Base-by-base conservation (phyloP, 2,797 vertebrate species). In the Loris lydekkerianus region DNA sequence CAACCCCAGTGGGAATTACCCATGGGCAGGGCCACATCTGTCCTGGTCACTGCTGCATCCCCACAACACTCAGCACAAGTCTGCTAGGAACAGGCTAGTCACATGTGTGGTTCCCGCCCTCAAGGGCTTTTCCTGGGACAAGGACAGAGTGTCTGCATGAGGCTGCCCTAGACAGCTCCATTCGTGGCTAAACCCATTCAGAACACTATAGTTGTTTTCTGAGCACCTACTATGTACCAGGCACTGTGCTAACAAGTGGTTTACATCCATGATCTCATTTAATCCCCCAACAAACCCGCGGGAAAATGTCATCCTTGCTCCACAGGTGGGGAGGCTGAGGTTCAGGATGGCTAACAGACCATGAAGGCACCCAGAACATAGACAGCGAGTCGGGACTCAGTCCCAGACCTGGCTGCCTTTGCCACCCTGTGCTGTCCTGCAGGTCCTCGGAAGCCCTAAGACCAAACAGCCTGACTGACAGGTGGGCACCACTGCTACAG, bases 281-380 rank as follows among this genome's bases (percentile, higher is more conserved):
- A 96, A 95, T 96, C 95, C 92, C 94, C 95, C 91, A 96, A 94
- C 96, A 97, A 97, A 77, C 95, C 94, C 46, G 60, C 0, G 5
- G 88, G 89, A 92, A 87, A 92, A 60, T 2, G 18, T 43, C 56
- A 27, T 34, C 58, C 90, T 95, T 56, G 43, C 29, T 37, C 77
- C 89, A 96, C 21, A 60, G 34, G 87, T 37, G 84, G 91, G 56
- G 73, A 89, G 87, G 46, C 87, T 75, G 73, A 96, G 94, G 93
- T 85, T 92, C 92, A 86, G 69, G 70, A 75, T 2, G 82, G 81
- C 92, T 94, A 85, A 89, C 46, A 89, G 91, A 91, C 88, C 29
- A 2, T 7, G 34, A 83, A 49, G 87, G 34, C 27, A 58, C 78
- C 53, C 31, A 15, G 65, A 10, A 65, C 7, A 14, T 1, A 69